Percentiles rank a stretch among this genome's conserved stretches.
Conservation (phyloP, 37 sponge, comb jelly and placozoan genomes). For the Halichondria panicea region DNA sequence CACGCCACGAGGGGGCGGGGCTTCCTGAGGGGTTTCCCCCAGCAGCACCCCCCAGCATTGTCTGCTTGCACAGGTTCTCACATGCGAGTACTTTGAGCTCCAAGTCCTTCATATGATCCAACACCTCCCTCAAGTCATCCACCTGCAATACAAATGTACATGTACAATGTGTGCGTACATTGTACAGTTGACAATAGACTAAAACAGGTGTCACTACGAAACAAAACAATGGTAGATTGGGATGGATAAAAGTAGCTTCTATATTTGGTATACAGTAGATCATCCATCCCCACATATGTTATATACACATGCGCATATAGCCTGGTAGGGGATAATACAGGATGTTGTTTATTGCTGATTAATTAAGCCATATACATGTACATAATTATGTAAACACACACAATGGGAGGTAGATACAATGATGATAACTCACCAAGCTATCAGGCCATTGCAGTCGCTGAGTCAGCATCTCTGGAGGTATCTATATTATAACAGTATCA, state of each 20-base stretch:
- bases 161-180: background rate
- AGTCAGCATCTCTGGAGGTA: background rate
- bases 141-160: constrained; percentile 15
- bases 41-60: background rate
- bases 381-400: too few species aligned
- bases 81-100: constrained; percentile 14
- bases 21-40: background rate
- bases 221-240: too few species aligned
- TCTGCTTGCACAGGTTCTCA: constrained; percentile 28
- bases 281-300: too few species aligned
- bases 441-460: constrained; percentile 1
- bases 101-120: constrained; percentile 16
- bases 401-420: too few species aligned
- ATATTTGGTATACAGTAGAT: too few species aligned
- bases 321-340: background rate
- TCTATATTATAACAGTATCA: too few species aligned
- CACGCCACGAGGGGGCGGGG: background rate
- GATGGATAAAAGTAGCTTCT: too few species aligned
- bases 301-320: background rate
- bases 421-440: constrained; percentile 7
- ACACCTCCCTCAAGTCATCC: constrained; percentile 20
- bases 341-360: background rate
- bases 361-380: background rate
- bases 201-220: background rate
- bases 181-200: background rate